A percentile compares a stretch with the other conserved stretches of the same genome.
Conservation (phyloP, 2,888 invertebrate genomes). For the Caenorhabditis japonica region DNA sequence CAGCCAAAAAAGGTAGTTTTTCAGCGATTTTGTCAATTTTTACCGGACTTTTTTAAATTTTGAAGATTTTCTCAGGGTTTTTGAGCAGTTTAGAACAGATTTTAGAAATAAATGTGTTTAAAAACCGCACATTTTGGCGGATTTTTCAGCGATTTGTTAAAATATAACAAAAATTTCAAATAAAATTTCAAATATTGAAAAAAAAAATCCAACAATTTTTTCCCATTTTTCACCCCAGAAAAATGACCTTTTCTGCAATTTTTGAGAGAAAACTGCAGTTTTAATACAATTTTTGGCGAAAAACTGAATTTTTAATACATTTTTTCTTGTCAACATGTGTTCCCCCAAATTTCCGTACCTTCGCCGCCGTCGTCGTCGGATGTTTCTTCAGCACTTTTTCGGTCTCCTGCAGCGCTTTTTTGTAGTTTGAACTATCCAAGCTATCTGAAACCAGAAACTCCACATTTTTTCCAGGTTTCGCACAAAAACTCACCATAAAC, state of each 20-base stretch:
- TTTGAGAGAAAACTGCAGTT: not conserved
- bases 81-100: too few species aligned
- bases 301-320: not conserved
- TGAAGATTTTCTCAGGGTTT: too few species aligned
- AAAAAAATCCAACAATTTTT: not conserved
- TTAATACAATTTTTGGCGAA: not conserved
- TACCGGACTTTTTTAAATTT: too few species aligned
- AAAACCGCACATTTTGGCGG: too few species aligned
- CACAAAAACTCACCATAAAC: constrained; percentile 51
- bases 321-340: not conserved
- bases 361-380: constrained; percentile 89
- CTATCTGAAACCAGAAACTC: constrained; percentile 54
- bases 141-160: too few species aligned
- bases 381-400: constrained; percentile 95
- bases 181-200: too few species aligned
- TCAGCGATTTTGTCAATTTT: too few species aligned
- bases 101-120: too few species aligned
- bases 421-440: constrained; percentile 93
- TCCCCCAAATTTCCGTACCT: constrained; percentile 78
- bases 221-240: not conserved
- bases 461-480: not conserved
- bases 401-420: constrained; percentile 95
- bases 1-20: too few species aligned
- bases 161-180: too few species aligned
- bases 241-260: not conserved